A percentile compares a stretch with the other conserved stretches of the same genome.
These are phyloP conservation scores for Nephila pilipes DNA, from an alignment of 1,140 invertebrate species.

Conservation along the genomic window DNA sequence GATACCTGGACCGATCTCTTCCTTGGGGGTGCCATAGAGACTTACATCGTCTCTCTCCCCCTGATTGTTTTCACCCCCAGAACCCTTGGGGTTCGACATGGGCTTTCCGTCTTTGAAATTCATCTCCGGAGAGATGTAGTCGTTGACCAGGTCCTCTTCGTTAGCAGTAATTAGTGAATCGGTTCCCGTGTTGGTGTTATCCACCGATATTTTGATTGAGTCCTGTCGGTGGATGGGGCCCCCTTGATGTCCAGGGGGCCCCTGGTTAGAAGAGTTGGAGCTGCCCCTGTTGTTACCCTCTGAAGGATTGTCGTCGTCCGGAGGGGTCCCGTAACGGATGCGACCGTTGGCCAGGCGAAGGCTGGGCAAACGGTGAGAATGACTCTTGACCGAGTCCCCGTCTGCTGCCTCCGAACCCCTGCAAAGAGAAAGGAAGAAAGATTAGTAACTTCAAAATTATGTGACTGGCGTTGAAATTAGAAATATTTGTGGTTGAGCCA, in stretches of 20 bases:
- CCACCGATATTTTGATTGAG: conserved; percentile 75
- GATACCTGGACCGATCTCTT: conserved; percentile 90
- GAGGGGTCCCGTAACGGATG: conserved; percentile 68
- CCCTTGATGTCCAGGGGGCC: conserved; percentile 64
- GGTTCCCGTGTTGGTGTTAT: conserved; percentile 61
- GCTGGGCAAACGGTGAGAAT: conserved; percentile 67
- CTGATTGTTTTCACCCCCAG: conserved; percentile 69
- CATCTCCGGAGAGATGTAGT: conserved; percentile 87
- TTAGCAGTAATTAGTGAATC: conserved; percentile 73
- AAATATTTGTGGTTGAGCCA: too few species aligned
- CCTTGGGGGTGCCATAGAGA: conserved; percentile 98
- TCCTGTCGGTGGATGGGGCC: conserved; percentile 73
- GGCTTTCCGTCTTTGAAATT: conserved; percentile 80
- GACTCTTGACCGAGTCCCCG: conserved; percentile 61
- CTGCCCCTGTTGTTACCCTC: conserved; percentile 26
- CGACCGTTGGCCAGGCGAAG: conserved; percentile 85
- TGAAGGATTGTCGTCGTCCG: conserved; percentile 61
- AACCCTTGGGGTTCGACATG: conserved; percentile 78
- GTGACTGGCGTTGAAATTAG: too few species aligned
- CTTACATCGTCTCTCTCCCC: conserved; percentile 91
- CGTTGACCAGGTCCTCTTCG: conserved; percentile 84
- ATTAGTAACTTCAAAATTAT: too few species aligned
- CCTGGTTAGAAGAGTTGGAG: conserved; percentile 39
- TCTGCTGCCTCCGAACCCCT: conserved; percentile 71
- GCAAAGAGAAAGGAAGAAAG: not conserved